Evolutionary conservation across 1,140 invertebrate species (phyloP), one percentile per base, ranked within the genome.

Genomic region (Pseudoatta argentina): DNA sequence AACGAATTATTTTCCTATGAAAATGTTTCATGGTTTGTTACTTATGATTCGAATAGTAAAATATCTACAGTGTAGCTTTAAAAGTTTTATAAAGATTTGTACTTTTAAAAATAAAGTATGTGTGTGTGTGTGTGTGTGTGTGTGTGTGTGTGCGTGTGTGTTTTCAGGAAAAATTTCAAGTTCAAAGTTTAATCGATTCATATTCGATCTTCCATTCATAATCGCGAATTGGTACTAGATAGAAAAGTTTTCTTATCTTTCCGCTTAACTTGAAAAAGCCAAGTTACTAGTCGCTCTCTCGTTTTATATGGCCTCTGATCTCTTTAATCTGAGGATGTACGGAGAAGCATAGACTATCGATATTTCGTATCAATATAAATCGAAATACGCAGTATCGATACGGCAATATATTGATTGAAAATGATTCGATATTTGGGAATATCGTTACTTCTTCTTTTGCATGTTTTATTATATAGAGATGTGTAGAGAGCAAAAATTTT

Each of bases 261-360:
- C 12, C 27, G 5, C 12, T 63, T 39, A 34, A 34, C 14, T 34
- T 34, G 8, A 14, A 39, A 69, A 82, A 81, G 67, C 27, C 18
- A n/a, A 30, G 3, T 24, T 24, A 24, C 1, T 24, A 66, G 3
- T 59, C 27, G 63, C 67, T 89, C n/a, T 48, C 82, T 8, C 66
- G 86, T 64, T 73, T 89, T 88, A 85, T 27, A 78, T 73, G 73
- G 76, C 71, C 57, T 83, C 14, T 51, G 8, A 44, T 44, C 39
- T 44, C 39, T 44, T 44, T 44, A 44, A 8, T 10, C 39, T 39
- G 8, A 0, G 30, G 30, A 34, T 39, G 6, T 39, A 8, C 34
- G 0, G 39, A 44, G 1, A 44, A 44, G 39, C 2, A 44, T 3
- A 44, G 39, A 44, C 2, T 44, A 44, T 44, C 2, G 8, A 44